Evolutionary conservation across 1,140 invertebrate genomes (phyloP), one percentile per base, ranked within the genome.

Genomic region (Probaryconus sp.): DNA sequence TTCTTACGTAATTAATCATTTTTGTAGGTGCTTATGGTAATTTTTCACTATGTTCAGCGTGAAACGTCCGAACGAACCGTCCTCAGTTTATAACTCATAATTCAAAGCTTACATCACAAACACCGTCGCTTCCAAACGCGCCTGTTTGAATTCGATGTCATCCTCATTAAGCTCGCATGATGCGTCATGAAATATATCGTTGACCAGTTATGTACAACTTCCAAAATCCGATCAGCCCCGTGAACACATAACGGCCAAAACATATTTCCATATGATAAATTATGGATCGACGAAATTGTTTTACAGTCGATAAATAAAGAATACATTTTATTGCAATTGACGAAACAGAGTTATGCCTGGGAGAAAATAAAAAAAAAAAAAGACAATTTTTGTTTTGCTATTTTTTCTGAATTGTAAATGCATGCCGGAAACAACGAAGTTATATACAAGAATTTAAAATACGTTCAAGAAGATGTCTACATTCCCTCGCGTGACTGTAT

Each of bases 1-100:
- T 67, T 60, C 40, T 58, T 26, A 48, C 45, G 70, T 73, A 71
- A 83, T 82, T 81, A 81, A 85, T 84, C 81, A 81, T 82, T 80
- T 83, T 77, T 63, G 51, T 71, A 45, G 64, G 47, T 69, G 51
- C 47, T 43, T 56, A 55, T 50, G 58, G 47, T 77, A 79, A 80
- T 78, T 69, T 42, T 18, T 51, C 47, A 33, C 42, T 40, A 56
- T 61, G 67, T 61, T 64, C 69, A 50, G 50, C 42, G 69, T 53
- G 43, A 68, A 47, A 9, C n/a, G 43, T 47, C 48, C 43, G 50
- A 63, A 68, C 48, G 61, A 45, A 33, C 31, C 63, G 24, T 33
- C 55, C 30, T 30, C 56, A 26, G 26, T 42, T 50, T 63, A 68
- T 76, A 60, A 63, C 67, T 75, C 48, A 72, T 78, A 79, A 79